A percentile compares a stretch with the other conserved stretches of the same genome.
Evolutionary conservation across 2,113 vertebrate species (phyloP).

Genomic region (Tapirus terrestris): DNA sequence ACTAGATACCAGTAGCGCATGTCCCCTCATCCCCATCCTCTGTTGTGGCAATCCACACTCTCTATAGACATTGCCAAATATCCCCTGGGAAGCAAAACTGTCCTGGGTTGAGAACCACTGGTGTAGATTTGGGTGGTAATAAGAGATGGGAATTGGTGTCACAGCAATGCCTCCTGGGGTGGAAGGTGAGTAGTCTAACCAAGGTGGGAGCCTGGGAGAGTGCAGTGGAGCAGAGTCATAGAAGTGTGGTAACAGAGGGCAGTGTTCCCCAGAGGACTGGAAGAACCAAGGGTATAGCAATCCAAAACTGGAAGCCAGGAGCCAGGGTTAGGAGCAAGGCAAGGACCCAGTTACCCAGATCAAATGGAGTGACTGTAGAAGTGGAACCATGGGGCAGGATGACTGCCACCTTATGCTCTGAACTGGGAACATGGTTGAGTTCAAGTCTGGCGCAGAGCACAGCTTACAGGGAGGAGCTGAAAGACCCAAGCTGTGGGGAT

Average conservation of each 20-base stretch:
- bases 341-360: not conserved
- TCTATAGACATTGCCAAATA: not conserved
- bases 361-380: not conserved
- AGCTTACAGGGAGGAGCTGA: not conserved
- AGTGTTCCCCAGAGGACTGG: not conserved
- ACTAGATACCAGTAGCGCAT: not conserved
- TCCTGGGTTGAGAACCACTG: not conserved
- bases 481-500: not conserved
- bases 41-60: not conserved
- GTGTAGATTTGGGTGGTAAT: not conserved
- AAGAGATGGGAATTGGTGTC: not conserved
- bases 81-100: not conserved
- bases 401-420: not conserved
- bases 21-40: not conserved
- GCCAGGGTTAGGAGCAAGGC: not conserved
- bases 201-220: not conserved
- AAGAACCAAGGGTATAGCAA: not conserved
- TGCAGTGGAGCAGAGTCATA: not conserved
- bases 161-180: not conserved
- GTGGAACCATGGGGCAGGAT: not conserved
- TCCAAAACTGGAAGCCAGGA: not conserved
- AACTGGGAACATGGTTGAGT: not conserved
- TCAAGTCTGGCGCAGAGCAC: not conserved
- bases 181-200: not conserved
- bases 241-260: not conserved